Base-by-base conservation (phyloP, 2,888 invertebrate genomes). In the Cephus spinipes region DNA sequence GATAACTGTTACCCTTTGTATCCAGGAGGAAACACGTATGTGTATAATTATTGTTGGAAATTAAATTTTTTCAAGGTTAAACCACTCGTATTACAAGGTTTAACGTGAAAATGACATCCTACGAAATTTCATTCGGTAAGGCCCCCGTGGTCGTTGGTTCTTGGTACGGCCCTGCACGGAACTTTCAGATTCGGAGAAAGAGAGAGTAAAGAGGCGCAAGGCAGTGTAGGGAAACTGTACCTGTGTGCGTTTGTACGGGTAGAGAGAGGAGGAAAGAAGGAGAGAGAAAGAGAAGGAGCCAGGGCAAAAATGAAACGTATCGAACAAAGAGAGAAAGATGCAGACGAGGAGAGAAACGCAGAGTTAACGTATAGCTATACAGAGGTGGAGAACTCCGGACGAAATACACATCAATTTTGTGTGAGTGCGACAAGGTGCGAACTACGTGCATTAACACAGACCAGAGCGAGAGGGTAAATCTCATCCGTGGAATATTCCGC, bases 401-500 rank as follows among this genome's bases (percentile, higher is more conserved):
- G 78, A 78, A 78, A 78, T 74, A 77, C 78, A 74, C 73, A 55
- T 71, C 55, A 73, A 78, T 76, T 78, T 78, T 73, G 78, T 78
- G 75, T 34, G 34, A 75, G 78, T 76, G 78, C 73, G 75, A 76
- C 34, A 69, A 78, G 78, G 71, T 33, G 31, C 34, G 55, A 78
- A 40, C 76, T n/a, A 78, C 73, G 71, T 35, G 71, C 73, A n/a
- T 15, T 31, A 36, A 12, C 1, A 12, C 2, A 32, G 31, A 68
- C 1, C 68, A 55, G 73, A 84, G 73, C 34, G 79, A 81, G 84
- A 84, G 69, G 80, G 79, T 78, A 79, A 81, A 80, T 79, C 81
- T 82, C 83, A 81, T 81, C 83, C 83, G 79, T 83, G 85, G 85
- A 85, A 85, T 85, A 85, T 85, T 85, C 85, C 85, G 82, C 84